phyloP scores from a whole-genome alignment of 2,113 vertebrate species.

The Pachycephala philippinensis region DNA sequence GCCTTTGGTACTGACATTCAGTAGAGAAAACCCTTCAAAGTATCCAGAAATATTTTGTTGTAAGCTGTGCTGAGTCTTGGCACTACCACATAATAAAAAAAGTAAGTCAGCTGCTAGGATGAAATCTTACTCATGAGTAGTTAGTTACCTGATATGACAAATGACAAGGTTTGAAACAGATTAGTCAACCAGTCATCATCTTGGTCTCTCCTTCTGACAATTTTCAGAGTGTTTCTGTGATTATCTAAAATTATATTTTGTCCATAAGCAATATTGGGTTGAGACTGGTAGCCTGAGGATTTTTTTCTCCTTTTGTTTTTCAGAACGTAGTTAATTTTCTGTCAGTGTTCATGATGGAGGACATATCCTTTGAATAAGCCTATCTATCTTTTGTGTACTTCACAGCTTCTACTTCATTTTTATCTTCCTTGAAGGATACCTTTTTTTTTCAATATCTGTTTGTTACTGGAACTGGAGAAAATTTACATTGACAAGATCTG shows the following conservation, averaged over 20 bases:
- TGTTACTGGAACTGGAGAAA: background rate
- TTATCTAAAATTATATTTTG: background rate
- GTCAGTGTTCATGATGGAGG: background rate
- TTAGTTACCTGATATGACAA: background rate
- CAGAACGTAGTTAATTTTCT: background rate
- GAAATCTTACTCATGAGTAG: background rate
- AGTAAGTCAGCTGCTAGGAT: background rate
- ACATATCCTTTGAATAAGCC: background rate
- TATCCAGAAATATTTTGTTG: background rate
- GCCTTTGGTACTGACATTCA: background rate
- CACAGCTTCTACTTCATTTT: background rate
- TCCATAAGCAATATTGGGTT: background rate
- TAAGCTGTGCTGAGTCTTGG: background rate
- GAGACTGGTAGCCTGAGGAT: background rate
- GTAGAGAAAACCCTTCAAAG: background rate
- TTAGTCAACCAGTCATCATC: background rate
- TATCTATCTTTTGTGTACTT: background rate
- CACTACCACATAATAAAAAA: background rate
- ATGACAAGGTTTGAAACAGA: background rate
- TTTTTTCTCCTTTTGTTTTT: background rate
- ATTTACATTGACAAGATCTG: conserved; percentile 12
- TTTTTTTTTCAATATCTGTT: background rate
- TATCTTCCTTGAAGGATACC: background rate
- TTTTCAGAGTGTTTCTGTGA: background rate
- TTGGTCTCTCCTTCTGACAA: background rate